Conservation (phyloP, 2,797 vertebrate species). For the Enteromius viviparus region DNA sequence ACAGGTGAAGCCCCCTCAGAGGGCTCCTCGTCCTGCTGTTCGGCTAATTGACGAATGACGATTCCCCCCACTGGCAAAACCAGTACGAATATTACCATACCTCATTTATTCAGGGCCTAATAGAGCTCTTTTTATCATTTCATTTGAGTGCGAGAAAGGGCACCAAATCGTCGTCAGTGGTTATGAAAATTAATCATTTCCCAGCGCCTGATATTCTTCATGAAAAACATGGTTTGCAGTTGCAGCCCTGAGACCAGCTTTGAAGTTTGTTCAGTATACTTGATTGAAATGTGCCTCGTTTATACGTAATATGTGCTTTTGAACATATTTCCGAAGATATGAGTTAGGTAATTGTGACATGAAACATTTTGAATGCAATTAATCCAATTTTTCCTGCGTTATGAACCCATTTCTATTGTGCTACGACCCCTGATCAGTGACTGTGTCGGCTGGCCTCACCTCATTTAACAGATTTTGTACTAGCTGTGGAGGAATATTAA, state of each 20-base stretch:
- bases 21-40: constrained; percentile 47
- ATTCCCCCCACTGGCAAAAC: constrained; percentile 42
- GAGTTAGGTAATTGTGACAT: background rate
- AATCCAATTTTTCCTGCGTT: background rate
- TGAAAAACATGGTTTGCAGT: constrained; percentile 10
- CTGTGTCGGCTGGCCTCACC: constrained; percentile 15
- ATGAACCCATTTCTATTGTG: background rate
- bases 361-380: constrained; percentile 21
- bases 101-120: constrained; percentile 50
- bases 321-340: background rate
- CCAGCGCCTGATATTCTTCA: background rate
- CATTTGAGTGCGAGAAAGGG: constrained; percentile 20
- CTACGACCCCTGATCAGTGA: constrained; percentile 19
- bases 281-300: background rate
- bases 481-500: constrained; percentile 16
- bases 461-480: constrained; percentile 3
- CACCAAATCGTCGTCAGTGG: constrained; percentile 9
- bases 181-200: constrained; percentile 46
- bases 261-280: background rate
- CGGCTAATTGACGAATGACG: constrained; percentile 59
- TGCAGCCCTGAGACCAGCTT: constrained; percentile 8
- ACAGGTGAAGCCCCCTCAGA: constrained; percentile 46
- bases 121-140: constrained; percentile 32
- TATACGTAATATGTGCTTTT: constrained; percentile 5
- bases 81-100: constrained; percentile 39